Conservation (phyloP, 2,888 invertebrate genomes). For the Ochropleura leucogaster region DNA sequence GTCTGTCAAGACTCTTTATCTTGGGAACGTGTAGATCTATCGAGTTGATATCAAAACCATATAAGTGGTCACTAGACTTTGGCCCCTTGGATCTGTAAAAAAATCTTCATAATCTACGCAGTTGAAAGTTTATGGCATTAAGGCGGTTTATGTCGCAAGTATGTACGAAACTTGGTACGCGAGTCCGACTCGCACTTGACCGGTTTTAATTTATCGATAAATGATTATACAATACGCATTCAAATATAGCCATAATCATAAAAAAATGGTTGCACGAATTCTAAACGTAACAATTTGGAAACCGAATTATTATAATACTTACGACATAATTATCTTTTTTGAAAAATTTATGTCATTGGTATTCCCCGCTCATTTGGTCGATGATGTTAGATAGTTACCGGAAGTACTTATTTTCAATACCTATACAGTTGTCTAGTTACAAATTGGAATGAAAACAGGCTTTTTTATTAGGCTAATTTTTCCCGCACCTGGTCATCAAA, state of each 20-base stretch:
- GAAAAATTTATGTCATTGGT: neutral
- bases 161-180: too few species aligned
- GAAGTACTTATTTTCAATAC: neutral
- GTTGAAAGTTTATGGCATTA: too few species aligned
- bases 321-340: neutral
- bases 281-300: constrained; percentile 1
- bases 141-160: too few species aligned
- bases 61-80: too few species aligned
- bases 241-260: constrained; percentile 7
- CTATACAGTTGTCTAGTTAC: neutral
- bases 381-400: neutral
- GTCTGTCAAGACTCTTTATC: too few species aligned
- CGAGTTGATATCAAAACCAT: too few species aligned
- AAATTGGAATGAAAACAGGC: neutral
- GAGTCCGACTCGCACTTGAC: too few species aligned
- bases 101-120: too few species aligned
- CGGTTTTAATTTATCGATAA: neutral
- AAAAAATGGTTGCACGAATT: neutral
- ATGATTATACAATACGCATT: constrained; percentile 17
- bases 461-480: too few species aligned
- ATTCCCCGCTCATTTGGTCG: neutral
- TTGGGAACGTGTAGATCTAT: too few species aligned
- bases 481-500: too few species aligned
- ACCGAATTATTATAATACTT: constrained; percentile 23
- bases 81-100: too few species aligned